phyloP scores from a whole-genome alignment of 2,113 vertebrate genomes.

The Mus musculus region DNA sequence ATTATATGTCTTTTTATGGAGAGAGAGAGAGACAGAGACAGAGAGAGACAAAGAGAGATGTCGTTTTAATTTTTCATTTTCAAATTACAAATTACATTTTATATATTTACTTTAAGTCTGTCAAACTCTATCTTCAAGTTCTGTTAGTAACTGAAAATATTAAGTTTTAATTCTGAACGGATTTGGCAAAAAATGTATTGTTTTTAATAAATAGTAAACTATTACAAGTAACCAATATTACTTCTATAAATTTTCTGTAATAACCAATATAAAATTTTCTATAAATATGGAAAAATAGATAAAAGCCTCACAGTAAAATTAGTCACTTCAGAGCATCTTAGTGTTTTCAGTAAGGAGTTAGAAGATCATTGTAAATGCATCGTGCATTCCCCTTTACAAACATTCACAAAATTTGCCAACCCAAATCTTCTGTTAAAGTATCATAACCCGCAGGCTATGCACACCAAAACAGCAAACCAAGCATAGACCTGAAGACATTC shows the following conservation, averaged over 20 bases:
- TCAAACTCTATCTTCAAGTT: background rate
- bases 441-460: background rate
- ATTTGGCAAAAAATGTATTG: background rate
- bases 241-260: too few species aligned
- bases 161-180: background rate
- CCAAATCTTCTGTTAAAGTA: background rate
- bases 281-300: background rate
- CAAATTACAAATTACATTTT: background rate
- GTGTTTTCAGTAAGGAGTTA: background rate
- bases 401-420: background rate
- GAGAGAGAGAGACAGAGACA: too few species aligned
- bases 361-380: background rate
- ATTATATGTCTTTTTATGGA: background rate
- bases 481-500: background rate
- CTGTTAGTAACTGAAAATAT: background rate
- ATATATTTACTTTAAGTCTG: background rate
- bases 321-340: background rate
- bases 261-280: background rate
- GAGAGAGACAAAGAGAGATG: too few species aligned
- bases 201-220: background rate
- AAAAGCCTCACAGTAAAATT: background rate
- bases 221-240: background rate
- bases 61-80: constrained; percentile 31
- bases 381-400: background rate
- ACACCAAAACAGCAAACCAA: background rate